Conservation (phyloP, 2,797 vertebrate species). For the Scleropages formosus region DNA sequence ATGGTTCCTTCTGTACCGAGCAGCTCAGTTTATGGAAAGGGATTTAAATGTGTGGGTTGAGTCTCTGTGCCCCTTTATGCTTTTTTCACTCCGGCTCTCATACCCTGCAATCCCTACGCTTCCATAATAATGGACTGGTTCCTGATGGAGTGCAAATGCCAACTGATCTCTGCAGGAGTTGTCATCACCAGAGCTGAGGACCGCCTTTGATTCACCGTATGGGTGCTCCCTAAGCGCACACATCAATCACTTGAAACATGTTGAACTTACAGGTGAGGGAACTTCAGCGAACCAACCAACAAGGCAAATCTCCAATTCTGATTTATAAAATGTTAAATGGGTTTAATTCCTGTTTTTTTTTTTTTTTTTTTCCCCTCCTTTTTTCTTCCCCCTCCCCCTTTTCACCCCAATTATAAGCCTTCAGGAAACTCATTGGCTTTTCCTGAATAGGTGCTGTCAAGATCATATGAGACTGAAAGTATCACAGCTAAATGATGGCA, state of each 20-base stretch:
- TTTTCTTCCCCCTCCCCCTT: slow-evolving; percentile 29
- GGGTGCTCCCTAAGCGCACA: neutral
- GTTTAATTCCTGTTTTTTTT: neutral
- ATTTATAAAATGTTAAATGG: neutral
- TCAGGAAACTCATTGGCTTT: neutral
- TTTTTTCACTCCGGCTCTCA: neutral
- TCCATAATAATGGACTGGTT: neutral
- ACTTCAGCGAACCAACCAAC: neutral
- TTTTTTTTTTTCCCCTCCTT: slow-evolving; percentile 24
- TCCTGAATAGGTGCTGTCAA: neutral
- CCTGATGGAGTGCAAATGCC: neutral
- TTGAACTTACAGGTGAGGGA: neutral
- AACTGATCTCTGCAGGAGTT: neutral
- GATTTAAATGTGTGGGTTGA: neutral
- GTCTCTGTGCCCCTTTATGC: neutral
- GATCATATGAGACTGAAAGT: slow-evolving; percentile 11
- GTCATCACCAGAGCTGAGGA: neutral
- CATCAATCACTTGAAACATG: neutral
- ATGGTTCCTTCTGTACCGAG: neutral
- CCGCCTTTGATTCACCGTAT: neutral
- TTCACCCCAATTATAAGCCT: neutral
- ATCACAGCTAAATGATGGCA: slow-evolving; percentile 67
- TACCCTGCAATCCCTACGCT: neutral
- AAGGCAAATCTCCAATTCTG: neutral
- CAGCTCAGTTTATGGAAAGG: neutral